Conservation (phyloP, 2,113 vertebrate species). For the Melospiza melodia region DNA sequence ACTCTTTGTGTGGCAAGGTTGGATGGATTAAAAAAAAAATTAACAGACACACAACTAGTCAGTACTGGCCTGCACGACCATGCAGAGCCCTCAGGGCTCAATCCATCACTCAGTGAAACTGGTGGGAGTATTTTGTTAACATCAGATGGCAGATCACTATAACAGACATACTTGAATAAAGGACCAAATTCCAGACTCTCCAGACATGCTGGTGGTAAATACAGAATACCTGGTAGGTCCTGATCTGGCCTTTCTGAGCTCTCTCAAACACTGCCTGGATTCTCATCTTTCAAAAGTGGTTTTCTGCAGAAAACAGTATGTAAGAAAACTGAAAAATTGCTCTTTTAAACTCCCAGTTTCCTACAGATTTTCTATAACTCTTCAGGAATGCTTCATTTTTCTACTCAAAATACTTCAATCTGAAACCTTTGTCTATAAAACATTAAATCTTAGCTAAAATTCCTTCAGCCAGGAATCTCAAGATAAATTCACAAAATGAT, state of each 20-base stretch:
- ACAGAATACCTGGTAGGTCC: background rate
- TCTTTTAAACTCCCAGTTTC: background rate
- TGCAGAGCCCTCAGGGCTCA: background rate
- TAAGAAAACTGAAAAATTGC: background rate
- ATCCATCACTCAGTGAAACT: slow-evolving; percentile 17
- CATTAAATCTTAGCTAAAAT: background rate
- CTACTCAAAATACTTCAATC: background rate
- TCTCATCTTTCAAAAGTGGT: background rate
- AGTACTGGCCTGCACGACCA: background rate
- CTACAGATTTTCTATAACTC: background rate
- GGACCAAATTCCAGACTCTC: background rate
- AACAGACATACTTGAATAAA: background rate
- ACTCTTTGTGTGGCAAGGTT: slow-evolving; percentile 3
- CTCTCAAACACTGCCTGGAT: background rate
- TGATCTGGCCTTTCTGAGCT: background rate
- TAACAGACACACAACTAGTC: background rate
- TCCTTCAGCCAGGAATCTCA: background rate
- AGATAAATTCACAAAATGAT: background rate
- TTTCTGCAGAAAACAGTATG: background rate
- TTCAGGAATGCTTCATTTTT: background rate
- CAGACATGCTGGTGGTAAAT: background rate
- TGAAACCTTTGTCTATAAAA: background rate
- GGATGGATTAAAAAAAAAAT: background rate
- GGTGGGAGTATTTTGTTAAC: slow-evolving; percentile 29
- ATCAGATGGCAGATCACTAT: background rate